A percentile compares a stretch with the other conserved stretches of the same genome.
phyloP scores from a whole-genome alignment of 2,113 vertebrate species.

The Microcebus jonahi region DNA sequence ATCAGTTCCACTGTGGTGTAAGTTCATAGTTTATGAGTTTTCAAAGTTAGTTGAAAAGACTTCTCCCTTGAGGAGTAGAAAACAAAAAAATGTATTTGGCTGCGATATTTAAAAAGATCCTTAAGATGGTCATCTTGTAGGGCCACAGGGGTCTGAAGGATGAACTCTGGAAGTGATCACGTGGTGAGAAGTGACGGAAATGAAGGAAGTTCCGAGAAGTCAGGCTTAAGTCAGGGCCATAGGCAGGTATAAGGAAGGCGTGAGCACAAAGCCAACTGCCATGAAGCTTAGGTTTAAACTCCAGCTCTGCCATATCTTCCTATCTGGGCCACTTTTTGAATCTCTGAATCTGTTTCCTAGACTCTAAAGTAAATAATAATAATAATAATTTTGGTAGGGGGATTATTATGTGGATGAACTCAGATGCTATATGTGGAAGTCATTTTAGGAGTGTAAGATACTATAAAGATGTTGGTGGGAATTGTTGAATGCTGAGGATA shows the following conservation, averaged over 20 bases:
- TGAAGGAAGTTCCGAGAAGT: background rate
- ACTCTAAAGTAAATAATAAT: background rate
- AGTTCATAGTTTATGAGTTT: background rate
- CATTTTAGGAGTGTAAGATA: background rate
- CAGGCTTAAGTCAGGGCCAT: background rate
- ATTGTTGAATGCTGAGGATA: background rate
- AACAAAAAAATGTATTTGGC: background rate
- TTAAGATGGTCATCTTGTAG: background rate
- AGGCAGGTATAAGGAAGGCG: background rate
- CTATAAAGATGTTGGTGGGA: background rate
- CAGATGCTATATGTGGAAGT: background rate
- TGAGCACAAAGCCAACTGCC: background rate
- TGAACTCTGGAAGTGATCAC: background rate
- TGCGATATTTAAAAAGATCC: background rate
- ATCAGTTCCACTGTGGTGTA: background rate
- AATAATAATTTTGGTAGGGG: background rate
- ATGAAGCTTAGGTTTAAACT: background rate
- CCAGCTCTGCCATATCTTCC: background rate
- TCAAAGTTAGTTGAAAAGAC: background rate
- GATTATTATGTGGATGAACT: background rate
- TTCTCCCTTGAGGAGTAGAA: background rate
- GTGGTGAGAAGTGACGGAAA: accelerated
- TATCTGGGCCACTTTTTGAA: background rate
- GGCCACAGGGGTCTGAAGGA: accelerated
- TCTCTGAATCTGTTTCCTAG: background rate